Evolutionary conservation across 2,797 vertebrate species (phyloP).

Genomic region (Xenentodon cancila): DNA sequence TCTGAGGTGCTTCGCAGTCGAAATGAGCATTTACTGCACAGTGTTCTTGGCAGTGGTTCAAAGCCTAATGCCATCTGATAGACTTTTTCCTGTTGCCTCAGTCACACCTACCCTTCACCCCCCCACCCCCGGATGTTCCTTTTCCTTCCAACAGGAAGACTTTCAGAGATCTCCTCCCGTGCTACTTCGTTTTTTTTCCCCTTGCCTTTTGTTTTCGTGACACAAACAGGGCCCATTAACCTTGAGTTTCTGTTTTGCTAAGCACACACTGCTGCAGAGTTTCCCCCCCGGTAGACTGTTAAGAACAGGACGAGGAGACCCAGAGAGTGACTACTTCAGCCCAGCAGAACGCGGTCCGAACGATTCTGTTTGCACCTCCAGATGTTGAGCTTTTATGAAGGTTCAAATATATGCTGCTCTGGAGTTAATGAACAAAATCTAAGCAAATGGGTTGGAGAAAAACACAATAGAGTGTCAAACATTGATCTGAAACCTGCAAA

Average conservation of each 20-base stretch:
- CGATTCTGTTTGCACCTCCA: constrained; percentile 10
- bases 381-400: neutral
- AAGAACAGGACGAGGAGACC: constrained; percentile 19
- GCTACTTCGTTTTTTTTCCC: constrained; percentile 23
- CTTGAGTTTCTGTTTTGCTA: constrained; percentile 36
- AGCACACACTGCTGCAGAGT: constrained; percentile 32
- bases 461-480: constrained; percentile 19
- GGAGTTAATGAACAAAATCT: constrained; percentile 13
- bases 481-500: neutral
- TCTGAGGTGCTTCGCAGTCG: constrained; percentile 56
- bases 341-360: neutral
- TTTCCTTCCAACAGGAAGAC: constrained; percentile 48
- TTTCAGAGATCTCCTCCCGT: constrained; percentile 41
- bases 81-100: constrained; percentile 45
- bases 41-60: constrained; percentile 72
- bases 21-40: constrained; percentile 58
- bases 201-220: constrained; percentile 46
- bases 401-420: constrained; percentile 9
- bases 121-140: constrained; percentile 9
- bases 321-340: constrained; percentile 12
- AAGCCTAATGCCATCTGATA: constrained; percentile 40
- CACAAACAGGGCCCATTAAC: constrained; percentile 37
- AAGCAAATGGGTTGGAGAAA: constrained; percentile 14
- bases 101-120: constrained; percentile 43
- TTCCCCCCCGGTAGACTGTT: neutral